Percentiles rank a stretch among this genome's conserved stretches.
Conservation (phyloP, 2,888 invertebrate species). For the Temnothorax rugatulus region DNA sequence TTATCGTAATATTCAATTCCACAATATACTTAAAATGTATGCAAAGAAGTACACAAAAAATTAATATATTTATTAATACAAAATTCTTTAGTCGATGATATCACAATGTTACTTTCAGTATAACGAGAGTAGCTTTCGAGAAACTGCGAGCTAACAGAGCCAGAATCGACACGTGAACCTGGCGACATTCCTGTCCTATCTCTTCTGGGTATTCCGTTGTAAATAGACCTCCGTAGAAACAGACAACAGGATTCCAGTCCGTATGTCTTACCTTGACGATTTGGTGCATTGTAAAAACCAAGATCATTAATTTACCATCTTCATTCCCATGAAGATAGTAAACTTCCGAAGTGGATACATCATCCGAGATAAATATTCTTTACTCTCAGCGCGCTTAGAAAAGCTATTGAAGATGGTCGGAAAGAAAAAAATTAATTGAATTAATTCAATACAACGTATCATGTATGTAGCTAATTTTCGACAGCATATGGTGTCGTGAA, state of each 20-base stretch:
- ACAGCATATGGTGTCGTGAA: background rate
- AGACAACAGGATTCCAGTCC: slow-evolving; percentile 53
- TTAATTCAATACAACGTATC: background rate
- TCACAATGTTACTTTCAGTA: background rate
- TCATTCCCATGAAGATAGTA: background rate
- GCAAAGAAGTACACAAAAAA: no score
- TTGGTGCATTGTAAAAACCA: slow-evolving; percentile 6
- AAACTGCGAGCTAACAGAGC: slow-evolving; percentile 36
- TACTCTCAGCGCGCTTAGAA: background rate
- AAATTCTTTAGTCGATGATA: background rate
- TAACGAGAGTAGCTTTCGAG: slow-evolving; percentile 51
- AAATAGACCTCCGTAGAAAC: slow-evolving; percentile 75
- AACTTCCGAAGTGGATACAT: background rate
- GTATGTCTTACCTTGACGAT: slow-evolving; percentile 58
- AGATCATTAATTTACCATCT: slow-evolving; percentile 12
- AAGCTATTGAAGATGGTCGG: background rate
- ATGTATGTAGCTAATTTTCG: background rate
- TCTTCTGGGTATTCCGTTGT: slow-evolving; percentile 71
- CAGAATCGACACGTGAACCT: slow-evolving; percentile 62
- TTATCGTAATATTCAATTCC: background rate
- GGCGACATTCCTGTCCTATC: slow-evolving; percentile 72
- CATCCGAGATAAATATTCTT: background rate
- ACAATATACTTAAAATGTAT: background rate
- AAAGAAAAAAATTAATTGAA: slow-evolving; percentile 1
- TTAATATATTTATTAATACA: background rate